Base-by-base conservation (phyloP, 2,888 invertebrate genomes). In the Steromphala cineraria region DNA sequence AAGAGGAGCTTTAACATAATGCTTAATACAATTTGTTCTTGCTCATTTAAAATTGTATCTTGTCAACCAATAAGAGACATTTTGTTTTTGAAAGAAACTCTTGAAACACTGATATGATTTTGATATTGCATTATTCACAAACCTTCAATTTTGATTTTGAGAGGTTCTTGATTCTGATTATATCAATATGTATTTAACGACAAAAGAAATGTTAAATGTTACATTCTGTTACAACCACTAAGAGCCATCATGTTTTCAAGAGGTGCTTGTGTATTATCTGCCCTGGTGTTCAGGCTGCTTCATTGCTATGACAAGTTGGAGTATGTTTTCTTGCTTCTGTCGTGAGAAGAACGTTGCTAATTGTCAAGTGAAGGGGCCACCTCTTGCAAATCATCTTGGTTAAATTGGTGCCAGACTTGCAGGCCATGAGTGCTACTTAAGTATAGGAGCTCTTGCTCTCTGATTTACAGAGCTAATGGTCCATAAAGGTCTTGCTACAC, bases 281-380 rank as follows among this genome's bases (percentile, higher is more conserved):
- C n/a, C 28, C 15, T 62, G 24, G 10, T 62, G 62, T 28, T 28
- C 17, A 24, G n/a, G 62, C 28, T 28, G n/a, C 28, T 62, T 28
- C 62, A 62, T 62, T 71, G 36, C 40, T n/a, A 17, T 71, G 71
- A 71, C 71, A 71, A 71, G 71, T 71, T 71, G 71, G 71, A 71
- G 71, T 31, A 36, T 31, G 31, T 71, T 71, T 36, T 71, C 71
- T 71, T 71, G 71, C 71, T 71, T 40, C 71, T 71, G 71, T 71
- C 40, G 71, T 71, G 71, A 71, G 40, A 71, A 71, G 10, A 71
- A 31, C 71, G 19, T 71, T 71, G 36, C 71, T 40, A 71, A 71
- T 71, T 71, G 71, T 71, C 71, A 71, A 71, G 17, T 71, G 31
- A 31, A 71, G 40, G 36, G 36, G 31, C 40, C 28, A 31, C 28